Evolutionary conservation across 2,113 vertebrate species (phyloP), one percentile per base, ranked within the genome.

Genomic region (Colistium nudipinnis): DNA sequence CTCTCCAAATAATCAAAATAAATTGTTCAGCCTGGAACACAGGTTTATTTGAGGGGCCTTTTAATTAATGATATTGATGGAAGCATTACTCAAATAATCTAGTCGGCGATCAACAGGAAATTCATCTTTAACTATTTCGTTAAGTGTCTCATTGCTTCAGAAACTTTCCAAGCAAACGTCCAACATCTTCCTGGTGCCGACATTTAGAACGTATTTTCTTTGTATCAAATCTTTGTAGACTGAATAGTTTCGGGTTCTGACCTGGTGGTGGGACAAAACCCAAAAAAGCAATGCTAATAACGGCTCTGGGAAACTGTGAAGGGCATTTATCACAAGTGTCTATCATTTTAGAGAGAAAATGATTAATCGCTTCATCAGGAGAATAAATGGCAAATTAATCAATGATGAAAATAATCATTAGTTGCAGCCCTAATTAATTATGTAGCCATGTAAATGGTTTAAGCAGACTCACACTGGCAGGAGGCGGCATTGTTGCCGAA

Each of bases 371-470:
- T 81, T 31, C 53, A 62, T 66, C 27, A 17, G 14, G 47, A 57
- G 56, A 74, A 70, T 65, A 71, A 67, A 8, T 62, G 61, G 19
- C 60, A 70, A 61, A 68, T 67, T 36, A 67, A 80, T 80, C 56
- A 63, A 65, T 71, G 25, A 60, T 68, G 55, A 68, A 74, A 68
- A 71, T 57, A 71, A 74, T 85, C 28, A 2, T 52, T 74, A 61
- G 53, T 39, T 43, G 3, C 72, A 60, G 83, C 56, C 38, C 39
- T 52, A 66, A 76, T 79, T 74, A 74, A 80, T 82, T 67, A 81
- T 79, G 53, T 54, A 55, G 44, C 27, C 57, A 61, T 54, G 49
- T 66, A 65, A 68, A 64, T 4, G 31, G 27, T 65, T 66, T 48
- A 71, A 61, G 51, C 17, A 31, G 33, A 57, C 44, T 74, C 28